Evolutionary conservation across 1,140 invertebrate genomes (phyloP), one percentile per base, ranked within the genome.

Genomic region (Samia ricini): DNA sequence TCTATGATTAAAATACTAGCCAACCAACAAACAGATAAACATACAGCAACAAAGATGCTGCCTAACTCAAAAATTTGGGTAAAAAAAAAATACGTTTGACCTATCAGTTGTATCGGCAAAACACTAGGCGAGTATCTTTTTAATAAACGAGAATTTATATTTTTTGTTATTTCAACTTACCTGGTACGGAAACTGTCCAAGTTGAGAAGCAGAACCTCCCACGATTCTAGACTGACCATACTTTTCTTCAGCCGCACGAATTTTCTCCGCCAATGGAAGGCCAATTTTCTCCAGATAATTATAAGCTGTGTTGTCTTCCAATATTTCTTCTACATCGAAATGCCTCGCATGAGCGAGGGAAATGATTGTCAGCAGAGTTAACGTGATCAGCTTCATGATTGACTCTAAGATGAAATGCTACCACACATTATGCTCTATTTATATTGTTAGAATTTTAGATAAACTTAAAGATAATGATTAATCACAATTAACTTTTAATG

Each of bases 181-280:
- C 48, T 67, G 60, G 36, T 63, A 60, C 2, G 60, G 61, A 26
- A 59, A 56, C 33, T 60, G 26, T 10, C 29, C 55, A 0, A 42
- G 33, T 29, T 2, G 1, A 15, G 56, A 18, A 42, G 33, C 10
- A 20, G 55, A 57, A 6, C 56, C 51, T 15, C 56, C 56, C 0
- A 64, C 50, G 19, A 54, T 63, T 52, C 65, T 26, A 19, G 19
- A 24, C 7, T 19, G 22, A n/a, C 24, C 49, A 18, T 42, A 19
- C 10, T n/a, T 50, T 21, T 66, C 59, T 61, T 66, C 64, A 20
- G 56, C 52, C 19, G 49, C 22, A 18, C 64, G 59, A 24, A 66
- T 66, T 42, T 29, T 42, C 24, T 66, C 59, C n/a, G 64, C 64
- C 12, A 24, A 21, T n/a, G 59, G 59, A 3, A 61, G 33, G 18